Conservation (phyloP, 2,113 vertebrate genomes). For the Etia nguti region DNA sequence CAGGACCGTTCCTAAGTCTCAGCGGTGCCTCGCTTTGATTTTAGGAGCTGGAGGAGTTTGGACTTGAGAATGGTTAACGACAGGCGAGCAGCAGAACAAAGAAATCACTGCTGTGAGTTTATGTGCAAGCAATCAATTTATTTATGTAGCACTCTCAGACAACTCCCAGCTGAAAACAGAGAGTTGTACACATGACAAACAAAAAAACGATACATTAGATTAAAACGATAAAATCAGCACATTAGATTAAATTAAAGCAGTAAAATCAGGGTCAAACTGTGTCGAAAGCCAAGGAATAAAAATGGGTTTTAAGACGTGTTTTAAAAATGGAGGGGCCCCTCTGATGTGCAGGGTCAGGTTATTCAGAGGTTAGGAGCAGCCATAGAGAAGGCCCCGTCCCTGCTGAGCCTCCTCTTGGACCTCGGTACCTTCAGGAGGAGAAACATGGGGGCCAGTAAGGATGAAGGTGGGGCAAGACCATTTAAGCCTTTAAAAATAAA, state of each 20-base stretch:
- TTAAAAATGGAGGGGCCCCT: too few relatives aligned
- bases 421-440: too few relatives aligned
- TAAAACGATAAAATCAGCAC: not conserved
- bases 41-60: not conserved
- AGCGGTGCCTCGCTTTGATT: not conserved
- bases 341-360: not conserved
- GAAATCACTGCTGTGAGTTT: too few relatives aligned
- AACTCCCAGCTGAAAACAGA: too few relatives aligned
- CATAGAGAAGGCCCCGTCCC: too few relatives aligned
- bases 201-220: too few relatives aligned
- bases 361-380: too few relatives aligned
- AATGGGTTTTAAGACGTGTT: not conserved
- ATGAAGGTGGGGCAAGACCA: not conserved
- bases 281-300: not conserved
- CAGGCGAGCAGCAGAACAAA: too few relatives aligned
- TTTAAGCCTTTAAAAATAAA: not conserved
- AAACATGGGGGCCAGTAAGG: not conserved
- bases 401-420: too few relatives aligned
- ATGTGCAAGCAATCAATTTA: too few relatives aligned
- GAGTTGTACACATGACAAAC: not conserved
- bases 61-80: too few relatives aligned
- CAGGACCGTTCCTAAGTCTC: not conserved
- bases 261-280: not conserved
- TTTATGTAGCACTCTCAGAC: too few relatives aligned
- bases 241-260: not conserved